Evolutionary conservation across 2,797 vertebrate species (phyloP).

Genomic region (Moxostoma hubbsi): DNA sequence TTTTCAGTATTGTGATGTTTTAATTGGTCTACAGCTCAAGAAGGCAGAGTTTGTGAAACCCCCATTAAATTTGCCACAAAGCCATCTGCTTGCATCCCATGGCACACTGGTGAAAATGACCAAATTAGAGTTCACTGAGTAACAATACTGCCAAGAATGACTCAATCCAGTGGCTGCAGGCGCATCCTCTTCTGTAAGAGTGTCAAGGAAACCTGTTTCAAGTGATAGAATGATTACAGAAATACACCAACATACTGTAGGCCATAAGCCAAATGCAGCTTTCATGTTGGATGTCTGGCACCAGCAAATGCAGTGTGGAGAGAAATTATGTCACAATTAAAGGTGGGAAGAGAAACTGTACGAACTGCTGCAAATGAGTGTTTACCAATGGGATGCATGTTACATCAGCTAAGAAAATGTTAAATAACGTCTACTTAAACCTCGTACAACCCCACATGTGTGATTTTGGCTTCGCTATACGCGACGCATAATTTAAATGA

Average conservation of each 20-base stretch:
- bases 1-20: constrained; percentile 36
- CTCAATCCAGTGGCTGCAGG: constrained; percentile 1
- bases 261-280: background rate
- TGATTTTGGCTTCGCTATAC: too few relatives aligned
- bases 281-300: constrained; percentile 15
- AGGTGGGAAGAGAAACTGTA: background rate
- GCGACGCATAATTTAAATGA: too few relatives aligned
- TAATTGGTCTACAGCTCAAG: constrained; percentile 47
- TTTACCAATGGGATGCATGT: too few relatives aligned
- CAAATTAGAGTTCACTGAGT: constrained; percentile 52
- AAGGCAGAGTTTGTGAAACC: constrained; percentile 50
- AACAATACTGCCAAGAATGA: constrained; percentile 37
- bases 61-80: constrained; percentile 45
- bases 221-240: constrained; percentile 26
- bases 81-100: constrained; percentile 55
- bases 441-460: too few relatives aligned
- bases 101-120: constrained; percentile 46
- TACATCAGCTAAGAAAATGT: too few relatives aligned
- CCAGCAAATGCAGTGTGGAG: background rate
- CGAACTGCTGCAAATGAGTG: background rate
- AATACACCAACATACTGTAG: background rate
- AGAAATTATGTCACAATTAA: constrained; percentile 12
- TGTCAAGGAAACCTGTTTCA: constrained; percentile 12
- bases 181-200: background rate
- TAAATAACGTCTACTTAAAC: too few relatives aligned